Conservation (phyloP, 2,113 vertebrate genomes). For the Toxotes jaculatrix region DNA sequence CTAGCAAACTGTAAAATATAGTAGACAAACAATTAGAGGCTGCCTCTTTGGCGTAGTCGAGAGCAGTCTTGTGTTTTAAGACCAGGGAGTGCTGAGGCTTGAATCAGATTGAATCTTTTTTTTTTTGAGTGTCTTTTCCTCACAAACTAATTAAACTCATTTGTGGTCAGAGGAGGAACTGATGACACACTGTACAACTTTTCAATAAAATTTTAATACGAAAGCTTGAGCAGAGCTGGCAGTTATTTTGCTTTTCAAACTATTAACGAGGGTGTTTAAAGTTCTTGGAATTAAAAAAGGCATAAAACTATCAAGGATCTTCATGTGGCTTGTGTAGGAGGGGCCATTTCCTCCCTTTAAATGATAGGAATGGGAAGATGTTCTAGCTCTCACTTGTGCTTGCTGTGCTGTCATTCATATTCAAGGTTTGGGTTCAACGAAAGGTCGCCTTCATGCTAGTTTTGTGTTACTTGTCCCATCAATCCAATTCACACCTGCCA, state of each 20-base stretch:
- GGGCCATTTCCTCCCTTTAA: background rate
- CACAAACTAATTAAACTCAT: conserved; percentile 33
- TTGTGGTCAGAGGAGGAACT: background rate
- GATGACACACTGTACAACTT: background rate
- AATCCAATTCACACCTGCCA: conserved; percentile 48
- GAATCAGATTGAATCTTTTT: conserved; percentile 10
- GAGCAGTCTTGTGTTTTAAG: conserved; percentile 34
- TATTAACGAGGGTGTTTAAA: background rate
- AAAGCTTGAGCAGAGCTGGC: conserved; percentile 13
- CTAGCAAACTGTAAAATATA: conserved; percentile 7
- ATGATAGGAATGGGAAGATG: background rate
- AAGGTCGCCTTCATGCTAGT: conserved; percentile 30
- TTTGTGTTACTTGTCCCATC: conserved; percentile 49
- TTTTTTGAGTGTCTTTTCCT: background rate
- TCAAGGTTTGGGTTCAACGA: conserved; percentile 36
- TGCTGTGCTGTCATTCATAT: conserved; percentile 18
- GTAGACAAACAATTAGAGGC: conserved; percentile 15
- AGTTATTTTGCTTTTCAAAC: conserved; percentile 17
- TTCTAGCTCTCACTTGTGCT: background rate
- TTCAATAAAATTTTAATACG: background rate
- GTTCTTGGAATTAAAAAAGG: background rate
- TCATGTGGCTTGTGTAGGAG: background rate
- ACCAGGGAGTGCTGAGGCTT: conserved; percentile 8
- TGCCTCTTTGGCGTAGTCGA: background rate
- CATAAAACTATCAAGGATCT: background rate